These are phyloP conservation scores for Orussus abietinus DNA, from an alignment of 1,140 invertebrate genomes.

Conservation along the genomic window DNA sequence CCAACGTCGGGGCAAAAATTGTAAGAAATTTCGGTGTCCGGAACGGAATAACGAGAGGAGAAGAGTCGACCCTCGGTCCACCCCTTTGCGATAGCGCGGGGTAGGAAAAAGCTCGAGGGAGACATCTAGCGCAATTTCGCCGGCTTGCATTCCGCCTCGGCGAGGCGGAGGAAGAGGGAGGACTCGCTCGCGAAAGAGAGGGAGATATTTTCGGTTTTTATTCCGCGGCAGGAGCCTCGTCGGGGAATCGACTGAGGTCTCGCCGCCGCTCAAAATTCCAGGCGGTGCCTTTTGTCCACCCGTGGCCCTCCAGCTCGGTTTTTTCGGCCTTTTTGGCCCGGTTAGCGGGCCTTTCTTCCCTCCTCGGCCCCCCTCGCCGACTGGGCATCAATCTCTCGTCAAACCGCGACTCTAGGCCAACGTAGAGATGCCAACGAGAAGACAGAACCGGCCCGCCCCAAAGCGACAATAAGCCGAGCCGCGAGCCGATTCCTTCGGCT, in stretches of 20 bases:
- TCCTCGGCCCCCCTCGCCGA: conserved; percentile 1
- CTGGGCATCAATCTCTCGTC: conserved; percentile 51
- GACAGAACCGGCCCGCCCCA: conserved; percentile 12
- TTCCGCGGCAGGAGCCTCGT: conserved; percentile 22
- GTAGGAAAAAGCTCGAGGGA: background rate
- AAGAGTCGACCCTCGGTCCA: conserved; percentile 18
- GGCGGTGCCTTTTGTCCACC: conserved; percentile 49
- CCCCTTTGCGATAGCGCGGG: conserved; percentile 8
- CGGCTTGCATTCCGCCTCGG: conserved; percentile 13
- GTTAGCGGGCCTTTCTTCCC: conserved; percentile 18
- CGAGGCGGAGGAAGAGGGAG: conserved; percentile 19
- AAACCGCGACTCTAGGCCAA: conserved; percentile 44
- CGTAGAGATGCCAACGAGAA: conserved; percentile 42
- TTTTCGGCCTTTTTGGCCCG: conserved; percentile 25
- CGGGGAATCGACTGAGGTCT: conserved; percentile 21
- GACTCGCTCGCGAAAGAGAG: conserved; percentile 7
- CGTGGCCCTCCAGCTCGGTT: conserved; percentile 14
- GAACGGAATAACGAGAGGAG: no score
- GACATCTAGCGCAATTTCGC: conserved; percentile 13
- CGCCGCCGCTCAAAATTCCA: conserved; percentile 50
- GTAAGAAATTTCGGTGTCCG: no score
- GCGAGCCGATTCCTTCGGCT: no score
- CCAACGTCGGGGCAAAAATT: no score
- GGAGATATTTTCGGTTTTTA: conserved; percentile 50
- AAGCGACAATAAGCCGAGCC: no score